These are phyloP conservation scores for Adela reaumurella DNA, from an alignment of 2,888 invertebrate genomes.

Conservation along the genomic window DNA sequence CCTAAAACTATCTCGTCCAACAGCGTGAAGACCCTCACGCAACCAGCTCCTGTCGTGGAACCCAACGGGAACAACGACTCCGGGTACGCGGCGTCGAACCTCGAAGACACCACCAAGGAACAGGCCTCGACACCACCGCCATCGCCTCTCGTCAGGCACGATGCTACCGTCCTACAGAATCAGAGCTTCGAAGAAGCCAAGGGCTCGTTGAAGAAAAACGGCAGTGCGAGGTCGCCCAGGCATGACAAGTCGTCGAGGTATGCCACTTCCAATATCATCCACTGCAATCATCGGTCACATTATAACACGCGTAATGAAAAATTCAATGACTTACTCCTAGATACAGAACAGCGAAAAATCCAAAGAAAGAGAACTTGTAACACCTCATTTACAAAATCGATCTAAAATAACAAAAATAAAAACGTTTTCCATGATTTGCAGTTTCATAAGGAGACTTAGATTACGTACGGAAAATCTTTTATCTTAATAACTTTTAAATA, in stretches of 20 bases:
- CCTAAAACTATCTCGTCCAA: constrained; percentile 14
- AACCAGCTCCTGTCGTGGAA: constrained; percentile 55
- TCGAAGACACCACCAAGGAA: constrained; percentile 52
- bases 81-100: constrained; percentile 70
- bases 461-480: too few species aligned
- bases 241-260: background rate
- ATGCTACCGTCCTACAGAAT: constrained; percentile 36
- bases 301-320: too few species aligned
- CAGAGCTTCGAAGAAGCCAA: constrained; percentile 24
- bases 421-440: too few species aligned
- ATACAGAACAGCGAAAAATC: too few species aligned
- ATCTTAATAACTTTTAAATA: too few species aligned
- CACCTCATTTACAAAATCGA: too few species aligned
- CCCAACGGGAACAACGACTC: constrained; percentile 83
- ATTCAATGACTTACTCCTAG: too few species aligned
- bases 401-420: too few species aligned
- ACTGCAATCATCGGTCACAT: too few species aligned
- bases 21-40: constrained; percentile 28
- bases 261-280: too few species aligned
- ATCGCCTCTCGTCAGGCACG: constrained; percentile 44
- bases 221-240: constrained; percentile 19
- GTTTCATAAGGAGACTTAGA: too few species aligned
- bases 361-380: too few species aligned
- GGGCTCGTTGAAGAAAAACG: constrained; percentile 36
- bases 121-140: constrained; percentile 56